Percentiles rank a stretch among this genome's conserved stretches.
Evolutionary conservation across 2,113 vertebrate species (phyloP).

Genomic region (Larimichthys polyactis): DNA sequence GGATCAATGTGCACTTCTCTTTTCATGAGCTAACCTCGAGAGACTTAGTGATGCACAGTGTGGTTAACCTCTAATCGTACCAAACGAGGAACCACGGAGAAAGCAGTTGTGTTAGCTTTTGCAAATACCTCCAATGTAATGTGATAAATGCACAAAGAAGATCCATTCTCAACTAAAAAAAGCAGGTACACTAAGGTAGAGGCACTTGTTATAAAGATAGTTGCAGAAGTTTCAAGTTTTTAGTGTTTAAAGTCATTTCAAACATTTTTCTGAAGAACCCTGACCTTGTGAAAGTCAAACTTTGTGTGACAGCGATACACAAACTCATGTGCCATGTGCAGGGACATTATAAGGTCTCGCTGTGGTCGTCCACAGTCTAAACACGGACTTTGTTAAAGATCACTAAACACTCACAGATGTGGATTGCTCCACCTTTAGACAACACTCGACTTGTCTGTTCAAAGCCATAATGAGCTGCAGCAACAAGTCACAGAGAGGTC

Average conservation of each 20-base stretch:
- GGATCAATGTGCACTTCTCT: neutral
- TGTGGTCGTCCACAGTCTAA: neutral
- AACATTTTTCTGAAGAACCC: no score
- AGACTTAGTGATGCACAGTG: neutral
- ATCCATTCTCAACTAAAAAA: no score
- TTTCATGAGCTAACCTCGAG: neutral
- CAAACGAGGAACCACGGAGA: conserved; percentile 8
- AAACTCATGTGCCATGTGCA: neutral
- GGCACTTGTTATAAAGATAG: no score
- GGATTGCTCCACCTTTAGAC: conserved; percentile 33
- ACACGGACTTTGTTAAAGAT: conserved; percentile 15
- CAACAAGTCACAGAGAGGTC: neutral
- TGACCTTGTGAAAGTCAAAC: no score
- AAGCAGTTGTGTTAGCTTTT: neutral
- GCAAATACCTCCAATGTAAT: neutral
- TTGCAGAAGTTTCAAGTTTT: no score
- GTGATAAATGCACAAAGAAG: neutral
- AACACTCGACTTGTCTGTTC: neutral
- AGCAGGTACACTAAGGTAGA: no score
- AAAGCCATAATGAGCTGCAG: neutral
- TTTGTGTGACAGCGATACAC: no score
- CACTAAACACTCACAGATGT: conserved; percentile 34
- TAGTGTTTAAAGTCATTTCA: no score
- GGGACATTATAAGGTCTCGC: neutral
- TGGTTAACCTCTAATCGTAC: conserved; percentile 24